Evolutionary conservation across 2,113 vertebrate species (phyloP).

Genomic region (Zosterops hypoxanthus): DNA sequence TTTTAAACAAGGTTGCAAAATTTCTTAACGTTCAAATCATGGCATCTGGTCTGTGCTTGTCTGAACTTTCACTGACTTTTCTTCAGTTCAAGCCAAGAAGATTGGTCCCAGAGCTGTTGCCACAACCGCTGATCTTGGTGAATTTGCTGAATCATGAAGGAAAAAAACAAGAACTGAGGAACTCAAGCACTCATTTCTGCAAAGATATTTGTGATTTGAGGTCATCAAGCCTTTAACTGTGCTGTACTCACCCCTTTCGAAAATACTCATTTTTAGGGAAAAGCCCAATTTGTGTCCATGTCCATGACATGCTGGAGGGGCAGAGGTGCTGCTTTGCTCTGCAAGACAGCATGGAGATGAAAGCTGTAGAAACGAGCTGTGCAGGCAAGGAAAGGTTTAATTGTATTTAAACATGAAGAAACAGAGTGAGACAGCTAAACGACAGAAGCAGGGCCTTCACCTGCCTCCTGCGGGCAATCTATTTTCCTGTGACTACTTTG

Average conservation of each 20-base stretch:
- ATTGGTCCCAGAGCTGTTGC: background rate
- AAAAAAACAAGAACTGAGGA: background rate
- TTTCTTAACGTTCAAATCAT: background rate
- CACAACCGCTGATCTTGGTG: background rate
- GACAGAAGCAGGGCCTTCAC: background rate
- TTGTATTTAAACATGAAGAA: background rate
- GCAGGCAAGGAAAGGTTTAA: background rate
- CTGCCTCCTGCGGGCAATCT: background rate
- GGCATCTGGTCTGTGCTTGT: conserved; percentile 5
- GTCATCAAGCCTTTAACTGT: background rate
- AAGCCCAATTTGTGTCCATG: background rate
- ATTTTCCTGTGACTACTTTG: background rate
- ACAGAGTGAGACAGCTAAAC: rapidly evolving
- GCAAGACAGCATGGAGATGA: background rate
- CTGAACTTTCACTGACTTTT: conserved; percentile 15
- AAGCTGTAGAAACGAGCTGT: background rate
- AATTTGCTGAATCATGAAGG: background rate
- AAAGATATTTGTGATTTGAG: background rate
- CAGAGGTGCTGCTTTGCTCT: background rate
- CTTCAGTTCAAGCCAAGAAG: background rate
- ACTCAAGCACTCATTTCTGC: background rate
- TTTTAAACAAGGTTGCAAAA: background rate
- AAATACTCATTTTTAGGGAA: background rate
- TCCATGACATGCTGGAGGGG: background rate
- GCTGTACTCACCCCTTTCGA: background rate